phyloP scores from a whole-genome alignment of 2,113 vertebrate species.

The Cryptomyrus ogoouensis region DNA sequence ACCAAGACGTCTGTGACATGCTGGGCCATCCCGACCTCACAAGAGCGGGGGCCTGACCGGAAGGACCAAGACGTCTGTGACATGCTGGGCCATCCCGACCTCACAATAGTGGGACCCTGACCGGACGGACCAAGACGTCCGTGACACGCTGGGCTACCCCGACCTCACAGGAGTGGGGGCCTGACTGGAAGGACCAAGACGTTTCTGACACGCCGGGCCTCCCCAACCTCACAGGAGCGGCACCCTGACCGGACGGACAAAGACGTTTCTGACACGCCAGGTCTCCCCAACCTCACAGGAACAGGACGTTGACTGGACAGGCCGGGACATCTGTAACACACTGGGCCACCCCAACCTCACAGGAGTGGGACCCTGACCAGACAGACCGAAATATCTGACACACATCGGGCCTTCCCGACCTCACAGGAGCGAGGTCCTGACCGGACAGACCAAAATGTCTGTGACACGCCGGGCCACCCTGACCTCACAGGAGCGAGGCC shows the following conservation, averaged over 20 bases:
- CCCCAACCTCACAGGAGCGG: not conserved
- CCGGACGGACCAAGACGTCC: not conserved
- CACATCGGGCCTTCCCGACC: fast-evolving
- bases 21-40: not conserved
- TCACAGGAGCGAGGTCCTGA: not conserved
- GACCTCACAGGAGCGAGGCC: not conserved
- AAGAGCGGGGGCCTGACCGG: not conserved
- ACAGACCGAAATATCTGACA: not conserved
- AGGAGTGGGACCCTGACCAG: not conserved
- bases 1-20: not conserved
- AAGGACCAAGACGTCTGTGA: not conserved
- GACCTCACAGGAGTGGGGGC: not conserved
- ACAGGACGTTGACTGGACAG: too few species aligned
- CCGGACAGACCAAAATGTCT: fast-evolving
- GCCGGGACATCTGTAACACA: too few species aligned
- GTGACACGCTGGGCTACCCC: not conserved
- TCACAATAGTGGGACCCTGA: not conserved
- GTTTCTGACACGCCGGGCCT: fast-evolving
- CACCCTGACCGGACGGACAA: too few species aligned
- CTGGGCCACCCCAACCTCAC: not conserved
- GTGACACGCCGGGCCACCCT: not conserved
- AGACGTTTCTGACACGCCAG: too few species aligned
- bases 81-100: fast-evolving
- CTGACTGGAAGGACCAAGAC: fast-evolving
- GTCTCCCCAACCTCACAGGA: too few species aligned